These are phyloP conservation scores for Automeris io DNA, from an alignment of 2,888 invertebrate species.

Conservation along the genomic window DNA sequence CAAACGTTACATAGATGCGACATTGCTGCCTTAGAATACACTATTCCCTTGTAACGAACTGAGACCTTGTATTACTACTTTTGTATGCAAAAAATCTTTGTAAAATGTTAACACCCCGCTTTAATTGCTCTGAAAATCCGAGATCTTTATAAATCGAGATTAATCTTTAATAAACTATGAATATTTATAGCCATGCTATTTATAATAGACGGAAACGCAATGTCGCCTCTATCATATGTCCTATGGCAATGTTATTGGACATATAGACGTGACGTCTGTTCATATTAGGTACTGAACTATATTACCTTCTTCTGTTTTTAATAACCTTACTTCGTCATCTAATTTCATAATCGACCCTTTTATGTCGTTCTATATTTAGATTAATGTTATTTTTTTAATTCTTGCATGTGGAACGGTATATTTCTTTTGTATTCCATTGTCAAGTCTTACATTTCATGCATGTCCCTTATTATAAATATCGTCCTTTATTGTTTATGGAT, in stretches of 20 bases:
- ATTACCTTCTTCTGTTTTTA: slow-evolving; percentile 31
- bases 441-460: slow-evolving; percentile 49
- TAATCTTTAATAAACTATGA: too few species aligned
- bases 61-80: neutral
- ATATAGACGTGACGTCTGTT: slow-evolving; percentile 26
- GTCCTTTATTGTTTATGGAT: slow-evolving; percentile 27
- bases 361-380: slow-evolving; percentile 20
- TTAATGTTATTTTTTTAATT: slow-evolving; percentile 28
- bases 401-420: slow-evolving; percentile 39
- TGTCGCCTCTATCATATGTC: slow-evolving; percentile 39
- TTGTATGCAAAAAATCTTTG: neutral
- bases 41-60: neutral
- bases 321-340: slow-evolving; percentile 42
- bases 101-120: too few species aligned
- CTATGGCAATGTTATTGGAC: slow-evolving; percentile 22
- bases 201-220: slow-evolving; percentile 10
- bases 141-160: too few species aligned
- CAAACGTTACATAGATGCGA: slow-evolving; percentile 36
- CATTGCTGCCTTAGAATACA: slow-evolving; percentile 2
- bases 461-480: slow-evolving; percentile 45
- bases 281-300: slow-evolving; percentile 44
- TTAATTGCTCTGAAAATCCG: too few species aligned
- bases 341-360: slow-evolving; percentile 24
- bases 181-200: too few species aligned
- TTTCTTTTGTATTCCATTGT: slow-evolving; percentile 36